Base-by-base conservation (phyloP, 2,888 invertebrate species). In the Dioctria rufipes region DNA sequence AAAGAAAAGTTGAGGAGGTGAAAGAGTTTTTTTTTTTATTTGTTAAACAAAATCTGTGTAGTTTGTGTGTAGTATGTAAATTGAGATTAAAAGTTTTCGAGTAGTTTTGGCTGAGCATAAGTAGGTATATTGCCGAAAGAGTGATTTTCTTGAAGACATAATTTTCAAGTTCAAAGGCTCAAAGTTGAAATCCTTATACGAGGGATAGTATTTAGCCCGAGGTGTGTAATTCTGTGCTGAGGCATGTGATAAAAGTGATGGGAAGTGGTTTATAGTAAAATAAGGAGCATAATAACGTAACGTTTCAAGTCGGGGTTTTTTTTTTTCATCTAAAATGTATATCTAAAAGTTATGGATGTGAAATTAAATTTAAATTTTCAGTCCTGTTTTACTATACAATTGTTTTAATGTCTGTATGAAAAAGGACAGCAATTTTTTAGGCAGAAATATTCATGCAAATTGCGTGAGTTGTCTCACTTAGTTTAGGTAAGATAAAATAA, bases 31-130 rank as follows among this genome's bases (percentile, higher is more conserved):
- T 67, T n/a, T 25, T 25, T 25, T 25, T 25, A 25, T 25, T 25
- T 1, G 25, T 25, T 25, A 25, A 67, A 67, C 67, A 67, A 42
- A 67, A 67, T 67, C 43, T 46, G 67, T 43, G 67, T 13, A 13
- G 25, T 43, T 25, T 67, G 43, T 25, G 67, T 67, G 67, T 46
- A 67, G 46, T 46, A 42, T n/a, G 25, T 46, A 42, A 46, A 5
- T 46, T 25, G 25, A 25, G 25, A 25, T 25, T 11, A 25, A 46
- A 5, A 67, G 67, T 67, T 67, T 46, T 67, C 13, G 9, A 67
- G 43, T 67, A 67, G 67, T 67, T 67, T 67, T 40, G 25, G 25
- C 65, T n/a, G 42, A 25, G 46, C 46, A 46, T 6, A 49, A 25
- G 40, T 67, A 67, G 46, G 4, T 46, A 67, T 43, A 13, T 9